Evolutionary conservation across 2,113 vertebrate species (phyloP).

Genomic region (Tragelaphus scriptus): DNA sequence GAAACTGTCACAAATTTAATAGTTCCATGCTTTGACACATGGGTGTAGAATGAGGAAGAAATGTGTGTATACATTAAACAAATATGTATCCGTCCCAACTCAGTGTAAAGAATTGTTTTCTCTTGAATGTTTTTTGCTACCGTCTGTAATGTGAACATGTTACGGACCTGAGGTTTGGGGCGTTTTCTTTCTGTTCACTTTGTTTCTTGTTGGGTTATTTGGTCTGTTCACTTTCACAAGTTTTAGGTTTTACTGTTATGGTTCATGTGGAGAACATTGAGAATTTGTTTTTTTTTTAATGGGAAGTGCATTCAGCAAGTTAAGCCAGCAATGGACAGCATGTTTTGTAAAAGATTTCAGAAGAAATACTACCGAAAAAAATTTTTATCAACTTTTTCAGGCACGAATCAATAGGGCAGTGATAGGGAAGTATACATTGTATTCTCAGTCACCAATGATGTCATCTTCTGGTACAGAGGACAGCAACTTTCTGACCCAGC

Average conservation of each 20-base stretch:
- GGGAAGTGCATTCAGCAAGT: neutral
- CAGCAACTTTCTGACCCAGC: constrained; percentile 30
- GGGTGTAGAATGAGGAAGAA: constrained; percentile 46
- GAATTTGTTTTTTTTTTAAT: constrained; percentile 12
- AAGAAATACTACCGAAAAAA: neutral
- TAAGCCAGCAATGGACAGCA: neutral
- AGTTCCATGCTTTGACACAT: constrained; percentile 52
- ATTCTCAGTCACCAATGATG: neutral
- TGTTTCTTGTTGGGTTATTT: neutral
- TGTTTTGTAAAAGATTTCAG: constrained; percentile 2
- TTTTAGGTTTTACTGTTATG: constrained; percentile 6
- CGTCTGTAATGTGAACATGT: neutral
- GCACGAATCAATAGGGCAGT: neutral
- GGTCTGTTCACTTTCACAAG: neutral
- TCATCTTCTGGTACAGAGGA: constrained; percentile 38
- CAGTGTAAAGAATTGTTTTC: neutral
- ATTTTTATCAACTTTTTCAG: neutral
- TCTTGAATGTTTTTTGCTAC: neutral
- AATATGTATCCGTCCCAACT: neutral
- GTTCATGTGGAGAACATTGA: neutral
- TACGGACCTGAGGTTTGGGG: neutral
- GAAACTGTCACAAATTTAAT: constrained; percentile 30
- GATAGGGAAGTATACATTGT: neutral
- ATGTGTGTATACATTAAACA: neutral
- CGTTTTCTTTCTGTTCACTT: constrained; percentile 10